These are phyloP conservation scores for Casuarius casuarius DNA, from an alignment of 2,113 vertebrate species.

Conservation along the genomic window DNA sequence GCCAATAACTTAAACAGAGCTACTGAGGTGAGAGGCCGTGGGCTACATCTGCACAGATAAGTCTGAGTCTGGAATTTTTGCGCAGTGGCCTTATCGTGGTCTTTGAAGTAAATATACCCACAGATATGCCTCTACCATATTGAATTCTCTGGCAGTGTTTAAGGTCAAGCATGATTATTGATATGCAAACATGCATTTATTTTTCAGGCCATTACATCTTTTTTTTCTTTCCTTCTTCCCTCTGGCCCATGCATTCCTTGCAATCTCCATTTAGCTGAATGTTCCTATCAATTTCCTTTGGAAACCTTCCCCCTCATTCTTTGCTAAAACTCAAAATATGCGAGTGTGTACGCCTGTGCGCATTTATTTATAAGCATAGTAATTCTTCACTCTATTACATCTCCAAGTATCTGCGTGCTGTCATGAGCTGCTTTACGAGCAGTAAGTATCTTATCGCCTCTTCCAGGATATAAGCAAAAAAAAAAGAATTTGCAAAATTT, in stretches of 20 bases:
- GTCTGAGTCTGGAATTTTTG: neutral
- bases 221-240: neutral
- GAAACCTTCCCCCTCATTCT: neutral
- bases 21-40: neutral
- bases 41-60: neutral
- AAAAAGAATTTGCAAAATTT: neutral
- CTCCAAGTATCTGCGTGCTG: neutral
- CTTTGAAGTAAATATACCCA: neutral
- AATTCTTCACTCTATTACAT: neutral
- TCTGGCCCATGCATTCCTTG: neutral
- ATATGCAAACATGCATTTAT: constrained; percentile 5
- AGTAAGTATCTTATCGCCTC: neutral
- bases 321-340: neutral
- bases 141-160: neutral
- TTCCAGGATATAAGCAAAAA: neutral
- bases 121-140: neutral
- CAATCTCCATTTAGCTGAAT: neutral
- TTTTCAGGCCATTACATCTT: neutral
- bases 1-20: neutral
- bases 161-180: neutral
- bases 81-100: neutral
- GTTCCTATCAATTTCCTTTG: neutral
- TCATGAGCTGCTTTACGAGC: neutral
- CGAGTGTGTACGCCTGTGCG: neutral
- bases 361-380: constrained; percentile 35